These are phyloP conservation scores for Apamea crenata DNA, from an alignment of 2,888 invertebrate genomes.

Conservation along the genomic window DNA sequence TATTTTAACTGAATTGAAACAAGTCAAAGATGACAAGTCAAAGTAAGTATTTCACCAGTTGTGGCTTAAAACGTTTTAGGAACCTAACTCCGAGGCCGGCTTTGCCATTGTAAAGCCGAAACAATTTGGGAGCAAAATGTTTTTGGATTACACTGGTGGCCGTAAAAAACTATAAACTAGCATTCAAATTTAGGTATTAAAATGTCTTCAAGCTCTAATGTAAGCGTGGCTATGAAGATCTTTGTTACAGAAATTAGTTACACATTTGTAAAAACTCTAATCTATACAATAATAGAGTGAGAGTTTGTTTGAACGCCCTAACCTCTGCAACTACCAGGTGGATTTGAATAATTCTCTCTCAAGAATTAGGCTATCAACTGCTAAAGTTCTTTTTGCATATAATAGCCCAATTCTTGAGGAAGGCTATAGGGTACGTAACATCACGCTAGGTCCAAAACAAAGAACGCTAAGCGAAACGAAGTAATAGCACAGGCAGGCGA, in stretches of 20 bases:
- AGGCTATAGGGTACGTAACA: background rate
- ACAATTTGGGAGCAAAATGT: slow-evolving; percentile 63
- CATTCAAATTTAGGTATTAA: background rate
- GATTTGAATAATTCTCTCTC: background rate
- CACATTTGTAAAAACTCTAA: background rate
- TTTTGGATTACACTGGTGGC: slow-evolving; percentile 59
- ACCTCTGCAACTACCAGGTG: background rate
- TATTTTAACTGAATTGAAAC: slow-evolving; percentile 20
- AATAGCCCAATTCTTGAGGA: no score
- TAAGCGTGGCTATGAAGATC: background rate
- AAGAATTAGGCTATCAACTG: no score
- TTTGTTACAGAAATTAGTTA: no score
- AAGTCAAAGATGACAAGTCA: slow-evolving; percentile 30
- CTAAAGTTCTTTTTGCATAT: no score
- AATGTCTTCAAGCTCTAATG: background rate
- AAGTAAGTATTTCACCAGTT: slow-evolving; percentile 34
- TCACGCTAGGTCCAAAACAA: background rate
- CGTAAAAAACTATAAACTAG: slow-evolving; percentile 8
- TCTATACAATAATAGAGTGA: background rate
- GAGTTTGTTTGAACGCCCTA: background rate
- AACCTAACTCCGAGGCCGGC: slow-evolving; percentile 27
- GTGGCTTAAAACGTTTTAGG: slow-evolving; percentile 40
- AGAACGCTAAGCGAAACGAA: background rate
- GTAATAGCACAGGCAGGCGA: background rate
- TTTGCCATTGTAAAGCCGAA: slow-evolving; percentile 59